These are phyloP conservation scores for Tragopan temminckii DNA, from an alignment of 2,797 vertebrate genomes.

Conservation along the genomic window DNA sequence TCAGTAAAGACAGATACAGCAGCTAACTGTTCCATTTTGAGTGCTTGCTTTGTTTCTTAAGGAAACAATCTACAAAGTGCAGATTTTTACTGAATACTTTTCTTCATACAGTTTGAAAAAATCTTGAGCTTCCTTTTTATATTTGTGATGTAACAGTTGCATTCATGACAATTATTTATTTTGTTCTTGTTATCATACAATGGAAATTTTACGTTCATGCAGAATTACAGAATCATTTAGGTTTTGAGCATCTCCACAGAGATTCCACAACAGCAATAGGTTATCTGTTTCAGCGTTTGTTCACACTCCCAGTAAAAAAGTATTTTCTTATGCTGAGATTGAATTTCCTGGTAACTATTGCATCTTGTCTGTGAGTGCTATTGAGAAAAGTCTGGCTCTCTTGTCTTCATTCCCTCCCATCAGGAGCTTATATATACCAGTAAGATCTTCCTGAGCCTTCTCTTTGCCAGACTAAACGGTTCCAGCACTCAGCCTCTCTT, in stretches of 20 bases:
- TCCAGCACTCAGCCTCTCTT: not conserved
- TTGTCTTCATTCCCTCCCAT: too few species aligned
- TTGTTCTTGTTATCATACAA: not conserved
- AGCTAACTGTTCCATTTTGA: not conserved
- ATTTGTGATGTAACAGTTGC: not conserved
- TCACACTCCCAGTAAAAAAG: not conserved
- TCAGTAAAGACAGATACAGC: not conserved
- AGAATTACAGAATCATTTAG: not conserved
- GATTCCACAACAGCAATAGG: not conserved
- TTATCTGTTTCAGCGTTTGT: not conserved
- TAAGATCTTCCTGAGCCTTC: too few species aligned
- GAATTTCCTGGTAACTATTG: not conserved
- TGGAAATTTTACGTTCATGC: not conserved
- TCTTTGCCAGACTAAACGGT: not conserved
- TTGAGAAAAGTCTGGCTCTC: too few species aligned
- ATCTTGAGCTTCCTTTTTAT: not conserved
- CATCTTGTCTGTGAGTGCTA: not conserved
- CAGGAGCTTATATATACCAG: too few species aligned
- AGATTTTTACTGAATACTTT: not conserved
- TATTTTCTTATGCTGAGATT: not conserved
- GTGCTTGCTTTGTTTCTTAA: not conserved
- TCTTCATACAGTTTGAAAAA: not conserved
- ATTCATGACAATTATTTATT: not conserved
- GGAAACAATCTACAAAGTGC: too few species aligned
- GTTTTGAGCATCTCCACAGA: not conserved